A percentile compares a stretch with the other conserved stretches of the same genome.
Conservation (phyloP, 2,113 vertebrate genomes). For the Hyla sarda region DNA sequence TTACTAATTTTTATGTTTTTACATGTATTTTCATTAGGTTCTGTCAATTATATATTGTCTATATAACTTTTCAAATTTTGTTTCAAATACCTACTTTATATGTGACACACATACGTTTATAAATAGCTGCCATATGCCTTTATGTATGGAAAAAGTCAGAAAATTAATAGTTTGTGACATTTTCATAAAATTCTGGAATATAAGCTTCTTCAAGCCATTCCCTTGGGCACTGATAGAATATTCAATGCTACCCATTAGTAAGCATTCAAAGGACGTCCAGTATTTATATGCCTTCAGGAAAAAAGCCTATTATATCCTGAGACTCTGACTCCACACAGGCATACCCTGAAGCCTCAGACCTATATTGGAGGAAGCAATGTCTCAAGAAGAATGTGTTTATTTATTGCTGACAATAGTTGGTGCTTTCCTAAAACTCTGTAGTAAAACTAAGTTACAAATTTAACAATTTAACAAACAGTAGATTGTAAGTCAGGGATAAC, state of each 20-base stretch:
- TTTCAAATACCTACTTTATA: not conserved
- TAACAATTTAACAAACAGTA: not conserved
- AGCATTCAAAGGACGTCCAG: constrained; percentile 1
- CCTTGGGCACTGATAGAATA: not conserved
- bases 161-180: not conserved
- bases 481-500: no score
- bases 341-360: not conserved
- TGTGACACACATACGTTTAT: no score
- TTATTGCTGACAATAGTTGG: not conserved
- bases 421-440: not conserved
- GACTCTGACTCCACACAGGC: not conserved
- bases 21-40: no score
- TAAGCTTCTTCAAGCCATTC: not conserved
- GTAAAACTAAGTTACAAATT: not conserved
- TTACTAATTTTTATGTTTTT: no score
- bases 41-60: no score
- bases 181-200: not conserved
- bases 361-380: not conserved
- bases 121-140: no score
- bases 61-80: not conserved
- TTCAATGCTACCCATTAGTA: not conserved
- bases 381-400: not conserved
- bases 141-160: no score
- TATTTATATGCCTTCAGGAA: not conserved
- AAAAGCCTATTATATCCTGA: not conserved